A percentile compares a stretch with the other conserved stretches of the same genome.
Conservation (phyloP, 2,797 vertebrate genomes). For the Epinephelus malabaricus region DNA sequence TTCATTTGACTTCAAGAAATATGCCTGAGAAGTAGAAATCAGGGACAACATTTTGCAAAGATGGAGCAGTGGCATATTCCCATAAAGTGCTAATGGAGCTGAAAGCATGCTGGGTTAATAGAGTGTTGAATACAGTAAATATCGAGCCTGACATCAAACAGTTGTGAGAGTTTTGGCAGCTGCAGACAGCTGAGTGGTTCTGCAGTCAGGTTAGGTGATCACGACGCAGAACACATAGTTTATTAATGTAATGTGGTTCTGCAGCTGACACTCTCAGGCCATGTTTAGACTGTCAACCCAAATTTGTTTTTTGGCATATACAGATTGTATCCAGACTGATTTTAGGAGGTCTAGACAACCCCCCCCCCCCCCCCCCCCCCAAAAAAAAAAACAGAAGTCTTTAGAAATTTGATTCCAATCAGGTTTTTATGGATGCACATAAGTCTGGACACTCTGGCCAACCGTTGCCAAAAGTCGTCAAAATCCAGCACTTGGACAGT, state of each 20-base stretch:
- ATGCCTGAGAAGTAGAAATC: not conserved
- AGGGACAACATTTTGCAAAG: not conserved
- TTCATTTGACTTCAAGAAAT: not conserved
- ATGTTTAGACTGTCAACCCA: no score
- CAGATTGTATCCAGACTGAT: no score
- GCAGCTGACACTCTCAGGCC: not conserved
- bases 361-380: no score
- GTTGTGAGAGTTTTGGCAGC: conserved; percentile 7
- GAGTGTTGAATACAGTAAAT: conserved; percentile 20
- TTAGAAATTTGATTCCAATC: no score
- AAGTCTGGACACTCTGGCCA: no score
- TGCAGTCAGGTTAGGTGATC: conserved; percentile 7
- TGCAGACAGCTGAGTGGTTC: conserved; percentile 1
- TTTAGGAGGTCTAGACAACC: no score
- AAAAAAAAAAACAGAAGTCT: no score
- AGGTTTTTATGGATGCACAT: no score
- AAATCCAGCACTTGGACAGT: no score
- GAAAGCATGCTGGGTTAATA: not conserved
- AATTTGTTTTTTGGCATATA: no score
- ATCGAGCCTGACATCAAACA: not conserved
- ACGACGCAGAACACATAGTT: conserved; percentile 9
- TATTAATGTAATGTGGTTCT: conserved; percentile 11
- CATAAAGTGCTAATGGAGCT: not conserved
- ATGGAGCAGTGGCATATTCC: not conserved
- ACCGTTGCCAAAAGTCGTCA: no score